These are phyloP conservation scores for Chymomyza amoena DNA, from an alignment of 2,888 invertebrate species.

Conservation along the genomic window DNA sequence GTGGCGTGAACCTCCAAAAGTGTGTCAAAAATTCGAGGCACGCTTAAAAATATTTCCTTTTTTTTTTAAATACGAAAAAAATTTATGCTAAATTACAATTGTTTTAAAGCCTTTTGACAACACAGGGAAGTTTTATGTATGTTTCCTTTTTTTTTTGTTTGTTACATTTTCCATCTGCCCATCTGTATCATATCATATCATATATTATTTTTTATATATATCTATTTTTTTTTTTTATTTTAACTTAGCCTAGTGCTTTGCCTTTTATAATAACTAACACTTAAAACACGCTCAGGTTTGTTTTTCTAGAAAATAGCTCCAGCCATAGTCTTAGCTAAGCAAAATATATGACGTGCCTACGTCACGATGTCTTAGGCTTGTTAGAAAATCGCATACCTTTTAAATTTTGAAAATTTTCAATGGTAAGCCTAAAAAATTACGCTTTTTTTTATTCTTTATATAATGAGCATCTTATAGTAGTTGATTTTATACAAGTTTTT, in stretches of 20 bases:
- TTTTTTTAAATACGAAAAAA: constrained; percentile 28
- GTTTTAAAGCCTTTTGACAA: constrained; percentile 64
- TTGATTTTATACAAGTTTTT: too few relatives aligned
- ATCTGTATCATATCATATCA: background rate
- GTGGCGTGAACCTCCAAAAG: constrained; percentile 34
- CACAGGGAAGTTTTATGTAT: constrained; percentile 45
- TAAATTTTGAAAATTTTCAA: too few relatives aligned
- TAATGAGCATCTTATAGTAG: too few relatives aligned
- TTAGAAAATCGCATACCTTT: too few relatives aligned
- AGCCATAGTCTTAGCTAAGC: background rate
- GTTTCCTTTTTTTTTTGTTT: background rate
- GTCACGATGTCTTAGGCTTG: background rate
- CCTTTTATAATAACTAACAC: background rate
- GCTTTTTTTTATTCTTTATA: too few relatives aligned
- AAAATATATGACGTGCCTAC: background rate
- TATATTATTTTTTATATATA: background rate
- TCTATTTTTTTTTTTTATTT: background rate
- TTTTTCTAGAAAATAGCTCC: background rate
- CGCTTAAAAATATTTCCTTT: constrained; percentile 42
- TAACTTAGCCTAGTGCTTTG: background rate
- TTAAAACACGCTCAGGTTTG: background rate
- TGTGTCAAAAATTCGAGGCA: constrained; percentile 48
- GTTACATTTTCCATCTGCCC: background rate
- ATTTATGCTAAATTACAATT: constrained; percentile 29
- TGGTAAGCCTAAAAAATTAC: too few relatives aligned